Conservation (phyloP, 1,140 invertebrate species). For the Anastrepha obliqua region DNA sequence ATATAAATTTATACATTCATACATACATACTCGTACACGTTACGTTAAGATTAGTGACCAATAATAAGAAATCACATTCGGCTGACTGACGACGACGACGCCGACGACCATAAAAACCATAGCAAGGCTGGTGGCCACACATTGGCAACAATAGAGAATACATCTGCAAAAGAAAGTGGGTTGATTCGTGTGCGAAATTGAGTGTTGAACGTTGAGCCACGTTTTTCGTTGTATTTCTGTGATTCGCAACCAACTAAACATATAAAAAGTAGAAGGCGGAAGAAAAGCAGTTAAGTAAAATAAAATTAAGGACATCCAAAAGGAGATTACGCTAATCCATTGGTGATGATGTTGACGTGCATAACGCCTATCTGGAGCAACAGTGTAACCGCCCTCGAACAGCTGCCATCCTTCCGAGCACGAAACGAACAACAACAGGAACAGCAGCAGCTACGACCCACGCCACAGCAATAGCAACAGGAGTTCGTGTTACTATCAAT, state of each 20-base stretch:
- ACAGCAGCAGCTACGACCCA: not conserved
- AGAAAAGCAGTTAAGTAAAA: conserved; percentile 31
- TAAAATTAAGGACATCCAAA: conserved; percentile 1
- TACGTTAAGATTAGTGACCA: conserved; percentile 10
- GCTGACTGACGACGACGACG: not conserved
- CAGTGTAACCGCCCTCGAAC: conserved; percentile 24
- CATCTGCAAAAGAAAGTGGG: not conserved
- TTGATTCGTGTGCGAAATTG: conserved; percentile 10
- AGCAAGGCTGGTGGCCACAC: not conserved
- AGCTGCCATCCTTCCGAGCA: not conserved
- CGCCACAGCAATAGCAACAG: conserved; percentile 34
- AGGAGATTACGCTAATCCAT: conserved; percentile 31
- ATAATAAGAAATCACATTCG: conserved; percentile 13
- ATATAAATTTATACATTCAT: conserved; percentile 20
- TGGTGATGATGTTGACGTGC: conserved; percentile 31
- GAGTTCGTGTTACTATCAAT: not conserved
- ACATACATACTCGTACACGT: not conserved
- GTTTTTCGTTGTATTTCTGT: not conserved
- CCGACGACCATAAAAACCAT: not conserved
- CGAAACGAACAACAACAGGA: not conserved
- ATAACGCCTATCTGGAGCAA: conserved; percentile 36
- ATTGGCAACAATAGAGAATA: not conserved
- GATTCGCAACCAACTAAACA: not conserved
- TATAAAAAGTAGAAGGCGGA: not conserved
- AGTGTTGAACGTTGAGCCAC: conserved; percentile 15